Base-by-base conservation (phyloP, 2,113 vertebrate genomes). In the Corydoras maculifer region DNA sequence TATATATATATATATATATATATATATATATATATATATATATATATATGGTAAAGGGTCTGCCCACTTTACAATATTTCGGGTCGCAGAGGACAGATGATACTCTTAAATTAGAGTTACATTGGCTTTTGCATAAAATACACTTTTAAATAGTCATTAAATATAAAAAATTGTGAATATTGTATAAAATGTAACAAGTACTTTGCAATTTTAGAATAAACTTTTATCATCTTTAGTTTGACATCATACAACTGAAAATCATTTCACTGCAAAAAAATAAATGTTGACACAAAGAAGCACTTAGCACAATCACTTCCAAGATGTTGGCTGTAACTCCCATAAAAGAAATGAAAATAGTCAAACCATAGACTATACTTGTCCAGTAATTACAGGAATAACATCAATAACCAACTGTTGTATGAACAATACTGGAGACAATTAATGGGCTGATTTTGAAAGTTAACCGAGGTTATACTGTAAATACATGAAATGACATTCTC, bases 11-110 rank as follows among this genome's bases (percentile, higher is more conserved):
- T 84, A 91, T 90, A 87, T 79, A 84, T 92, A 92, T 90, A 88
- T 91, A 91, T 93, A 86, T 90, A 88, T 84, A 91, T 90, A 87
- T 79, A 84, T 92, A 92, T 94, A 83, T 93, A 94, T 90, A 92
- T 89, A 90, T 91, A 87, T 86, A 87, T 90, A 90, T 91, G 90
- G 87, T 84, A 68, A 86, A 84, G 81, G 88, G 81, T 84, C 87
- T 86, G 87, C 88, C 80, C 79, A 82, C 77, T 85, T 86, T 85
- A 85, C 87, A 88, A 72, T 88, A 88, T 94, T 92, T 91, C 87
- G 87, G 87, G 90, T 93, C 93, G 93, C 93, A 70, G 78, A 91
- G 93, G 94, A 92, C 92, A 88, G 89, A 91, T 91, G 90, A 85
- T 90, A 91, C 91, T 91, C 89, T 93, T 93, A 89, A 94, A 91